Conservation (phyloP, 2,797 vertebrate genomes). For the Pelodytes ibericus region DNA sequence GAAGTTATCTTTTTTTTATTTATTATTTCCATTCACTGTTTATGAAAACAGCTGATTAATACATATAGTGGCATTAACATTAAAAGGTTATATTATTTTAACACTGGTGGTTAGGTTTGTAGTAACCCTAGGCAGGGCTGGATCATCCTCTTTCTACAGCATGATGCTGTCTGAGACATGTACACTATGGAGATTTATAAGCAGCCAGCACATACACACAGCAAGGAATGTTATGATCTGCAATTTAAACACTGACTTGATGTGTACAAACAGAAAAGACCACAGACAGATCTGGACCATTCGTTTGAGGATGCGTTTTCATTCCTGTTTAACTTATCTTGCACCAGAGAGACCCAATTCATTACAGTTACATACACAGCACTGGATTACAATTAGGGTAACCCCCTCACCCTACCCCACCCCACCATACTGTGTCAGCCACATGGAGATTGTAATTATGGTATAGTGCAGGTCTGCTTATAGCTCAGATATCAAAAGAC, state of each 20-base stretch:
- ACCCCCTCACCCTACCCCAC: no score
- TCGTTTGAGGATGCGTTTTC: neutral
- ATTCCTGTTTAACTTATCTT: neutral
- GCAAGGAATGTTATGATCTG: neutral
- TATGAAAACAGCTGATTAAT: no score
- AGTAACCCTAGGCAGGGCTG: no score
- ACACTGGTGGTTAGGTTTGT: no score
- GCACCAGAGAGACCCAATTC: neutral
- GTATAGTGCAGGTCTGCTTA: neutral
- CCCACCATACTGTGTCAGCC: neutral
- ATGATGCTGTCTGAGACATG: neutral
- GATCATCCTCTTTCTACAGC: neutral
- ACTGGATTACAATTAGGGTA: neutral
- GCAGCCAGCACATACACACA: neutral
- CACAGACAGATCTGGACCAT: neutral
- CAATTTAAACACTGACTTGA: constrained; percentile 15
- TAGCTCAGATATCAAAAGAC: no score
- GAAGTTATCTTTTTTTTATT: no score
- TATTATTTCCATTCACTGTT: no score
- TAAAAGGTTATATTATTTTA: no score
- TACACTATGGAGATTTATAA: constrained; percentile 26
- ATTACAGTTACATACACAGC: neutral
- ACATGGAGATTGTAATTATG: neutral
- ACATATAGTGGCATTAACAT: no score
- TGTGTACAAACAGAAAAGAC: neutral